Conservation (phyloP, 2,797 vertebrate genomes). For the Siniperca obscura region DNA sequence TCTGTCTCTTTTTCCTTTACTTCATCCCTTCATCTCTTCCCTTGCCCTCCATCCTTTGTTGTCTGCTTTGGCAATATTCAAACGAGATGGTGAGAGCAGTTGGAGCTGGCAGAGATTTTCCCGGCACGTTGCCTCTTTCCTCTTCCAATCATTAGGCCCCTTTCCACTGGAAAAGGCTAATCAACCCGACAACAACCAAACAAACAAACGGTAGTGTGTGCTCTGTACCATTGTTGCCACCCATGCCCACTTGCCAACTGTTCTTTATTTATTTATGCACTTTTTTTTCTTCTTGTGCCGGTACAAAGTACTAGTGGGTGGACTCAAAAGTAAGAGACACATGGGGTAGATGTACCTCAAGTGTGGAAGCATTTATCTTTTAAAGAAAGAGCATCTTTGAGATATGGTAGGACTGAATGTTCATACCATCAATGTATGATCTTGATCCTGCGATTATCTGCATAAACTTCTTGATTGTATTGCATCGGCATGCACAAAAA, state of each 20-base stretch:
- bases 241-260: slow-evolving; percentile 59
- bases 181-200: slow-evolving; percentile 74
- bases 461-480: not conserved
- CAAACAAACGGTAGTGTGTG: slow-evolving; percentile 68
- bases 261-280: slow-evolving; percentile 67
- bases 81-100: slow-evolving; percentile 62
- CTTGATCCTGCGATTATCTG: not conserved
- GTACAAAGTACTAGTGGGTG: not conserved
- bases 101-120: slow-evolving; percentile 66
- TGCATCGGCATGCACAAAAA: not conserved
- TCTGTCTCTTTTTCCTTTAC: not conserved
- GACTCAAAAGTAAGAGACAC: slow-evolving; percentile 17
- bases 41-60: slow-evolving; percentile 38
- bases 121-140: slow-evolving; percentile 66
- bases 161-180: slow-evolving; percentile 70
- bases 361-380: slow-evolving; percentile 13
- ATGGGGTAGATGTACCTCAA: not conserved
- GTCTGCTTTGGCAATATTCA: slow-evolving; percentile 37
- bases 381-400: slow-evolving; percentile 1
- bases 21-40: slow-evolving; percentile 21
- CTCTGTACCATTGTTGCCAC: slow-evolving; percentile 61
- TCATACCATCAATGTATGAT: no score
- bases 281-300: slow-evolving; percentile 29
- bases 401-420: not conserved
- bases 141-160: slow-evolving; percentile 67